Base-by-base conservation (phyloP, 2,888 invertebrate species). In the Apoda limacodes region DNA sequence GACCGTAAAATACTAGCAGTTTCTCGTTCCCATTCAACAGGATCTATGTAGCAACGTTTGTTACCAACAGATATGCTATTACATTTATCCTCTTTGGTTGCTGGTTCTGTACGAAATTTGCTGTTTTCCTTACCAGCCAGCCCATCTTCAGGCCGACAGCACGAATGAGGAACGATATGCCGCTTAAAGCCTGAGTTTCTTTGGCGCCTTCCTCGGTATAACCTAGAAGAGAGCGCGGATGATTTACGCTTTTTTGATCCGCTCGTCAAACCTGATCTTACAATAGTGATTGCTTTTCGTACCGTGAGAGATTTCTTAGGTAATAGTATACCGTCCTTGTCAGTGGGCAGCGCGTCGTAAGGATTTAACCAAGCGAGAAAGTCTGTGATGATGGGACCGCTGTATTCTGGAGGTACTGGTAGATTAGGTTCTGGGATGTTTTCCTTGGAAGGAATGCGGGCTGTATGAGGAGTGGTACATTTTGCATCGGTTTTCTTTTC, bases 371-470 rank as follows among this genome's bases (percentile, higher is more conserved):
- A 87, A 17, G 86, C 83, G 27, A 88, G 84, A 36, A 88, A 75
- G 46, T 88, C 88, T 15, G 86, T 85, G 40, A 88, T 87, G 9
- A 88, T 83, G 0, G 88, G 88, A 9, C 88, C 88, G 22, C 68
- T 82, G 43, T 86, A 86, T 48, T 75, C 74, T 7, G 76, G 43
- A n/a, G 74, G 72, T 9, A 75, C 54, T 1, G 72, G 58, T 35
- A 63, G 61, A 26, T 71, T 72, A 30, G 50, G 36, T 7, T 66
- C 58, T 22, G 40, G 23, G 4, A 56, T 35, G 3, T 45, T 25
- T 32, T 72, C 76, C 5, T 63, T 62, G 9, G 63, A 60, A 3
- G 66, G 60, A 19, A 60, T 43, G 13, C 62, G 61, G 11, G 62
- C 56, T 22, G 56, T 52, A 22, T 59, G 29, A 11, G 68, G 65